Evolutionary conservation across 2,888 invertebrate species (phyloP).

Genomic region (Nemoura dubitans): DNA sequence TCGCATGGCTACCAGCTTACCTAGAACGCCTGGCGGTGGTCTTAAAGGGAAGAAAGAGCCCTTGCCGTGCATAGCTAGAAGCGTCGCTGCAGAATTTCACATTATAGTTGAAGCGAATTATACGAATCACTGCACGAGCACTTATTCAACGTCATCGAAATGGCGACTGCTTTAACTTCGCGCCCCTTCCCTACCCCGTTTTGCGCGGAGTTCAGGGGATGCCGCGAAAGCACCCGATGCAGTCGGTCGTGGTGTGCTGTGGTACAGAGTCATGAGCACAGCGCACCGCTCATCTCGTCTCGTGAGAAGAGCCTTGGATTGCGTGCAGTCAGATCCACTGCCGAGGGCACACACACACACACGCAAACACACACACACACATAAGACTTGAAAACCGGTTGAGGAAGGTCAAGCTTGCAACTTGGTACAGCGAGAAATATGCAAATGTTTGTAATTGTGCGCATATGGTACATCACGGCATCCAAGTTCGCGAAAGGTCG

Average conservation of each 20-base stretch:
- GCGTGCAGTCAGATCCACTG: background rate
- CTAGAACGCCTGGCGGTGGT: background rate
- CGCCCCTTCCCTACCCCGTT: background rate
- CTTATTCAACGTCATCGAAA: slow-evolving; percentile 30
- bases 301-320: slow-evolving; percentile 22
- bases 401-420: slow-evolving; percentile 36
- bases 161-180: background rate
- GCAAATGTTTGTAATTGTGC: slow-evolving; percentile 14
- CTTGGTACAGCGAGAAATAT: slow-evolving; percentile 8
- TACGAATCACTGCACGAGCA: slow-evolving; percentile 26
- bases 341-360: background rate
- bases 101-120: slow-evolving; percentile 14
- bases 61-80: background rate
- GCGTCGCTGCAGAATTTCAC: slow-evolving; percentile 1
- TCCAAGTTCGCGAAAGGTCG: background rate
- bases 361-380: background rate
- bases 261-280: background rate
- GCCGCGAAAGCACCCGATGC: background rate
- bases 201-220: background rate
- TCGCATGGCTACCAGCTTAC: background rate
- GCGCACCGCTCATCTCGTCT: background rate
- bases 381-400: slow-evolving; percentile 28
- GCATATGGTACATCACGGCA: slow-evolving; percentile 1
- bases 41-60: background rate
- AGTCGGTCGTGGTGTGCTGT: no score